A percentile compares a stretch with the other conserved stretches of the same genome.
Evolutionary conservation across 2,113 vertebrate species (phyloP).

Genomic region (Ploceus nigricollis): DNA sequence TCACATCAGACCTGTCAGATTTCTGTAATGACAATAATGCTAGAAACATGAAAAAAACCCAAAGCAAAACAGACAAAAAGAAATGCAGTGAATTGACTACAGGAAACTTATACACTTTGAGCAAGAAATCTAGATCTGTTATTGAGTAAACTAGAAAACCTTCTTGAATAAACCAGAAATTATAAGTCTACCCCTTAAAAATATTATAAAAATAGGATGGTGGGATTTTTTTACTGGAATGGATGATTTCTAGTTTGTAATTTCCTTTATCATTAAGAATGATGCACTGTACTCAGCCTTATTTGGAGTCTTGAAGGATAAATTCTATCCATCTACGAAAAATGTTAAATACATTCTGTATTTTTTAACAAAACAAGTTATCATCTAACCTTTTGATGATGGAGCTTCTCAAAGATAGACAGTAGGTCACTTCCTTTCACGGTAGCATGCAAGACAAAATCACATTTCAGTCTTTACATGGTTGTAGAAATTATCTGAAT

Average conservation of each 20-base stretch:
- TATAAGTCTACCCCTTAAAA: background rate
- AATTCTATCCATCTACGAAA: background rate
- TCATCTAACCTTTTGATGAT: background rate
- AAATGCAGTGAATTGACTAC: background rate
- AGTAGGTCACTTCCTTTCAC: background rate
- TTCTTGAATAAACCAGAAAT: background rate
- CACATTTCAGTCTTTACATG: background rate
- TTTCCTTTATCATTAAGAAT: background rate
- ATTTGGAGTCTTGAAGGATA: background rate
- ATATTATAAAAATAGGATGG: background rate
- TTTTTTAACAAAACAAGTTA: background rate
- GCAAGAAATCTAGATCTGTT: background rate
- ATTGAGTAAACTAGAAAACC: background rate
- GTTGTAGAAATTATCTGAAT: background rate
- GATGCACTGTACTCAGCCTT: background rate
- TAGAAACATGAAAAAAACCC: background rate
- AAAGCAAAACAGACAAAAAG: background rate
- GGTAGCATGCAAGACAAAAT: background rate
- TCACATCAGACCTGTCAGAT: background rate
- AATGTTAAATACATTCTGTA: background rate
- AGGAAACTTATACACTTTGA: accelerated
- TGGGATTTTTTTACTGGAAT: background rate
- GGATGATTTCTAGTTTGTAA: background rate
- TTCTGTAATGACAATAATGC: background rate
- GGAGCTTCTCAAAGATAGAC: background rate